Percentiles rank a stretch among this genome's conserved stretches.
phyloP scores from a whole-genome alignment of 2,113 vertebrate species.

The Mustela nigripes region DNA sequence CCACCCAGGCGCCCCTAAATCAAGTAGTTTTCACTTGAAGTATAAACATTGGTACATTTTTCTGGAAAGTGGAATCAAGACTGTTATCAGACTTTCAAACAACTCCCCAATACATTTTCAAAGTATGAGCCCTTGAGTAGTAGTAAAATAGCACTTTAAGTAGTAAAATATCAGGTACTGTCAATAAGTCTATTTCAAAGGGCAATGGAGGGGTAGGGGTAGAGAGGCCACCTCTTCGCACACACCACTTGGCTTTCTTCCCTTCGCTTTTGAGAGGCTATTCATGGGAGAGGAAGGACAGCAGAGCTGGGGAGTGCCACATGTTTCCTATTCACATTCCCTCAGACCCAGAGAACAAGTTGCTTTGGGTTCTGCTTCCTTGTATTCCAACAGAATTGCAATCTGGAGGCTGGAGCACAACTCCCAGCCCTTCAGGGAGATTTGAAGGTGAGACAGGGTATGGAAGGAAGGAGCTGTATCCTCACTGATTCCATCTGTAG shows the following conservation, averaged over 20 bases:
- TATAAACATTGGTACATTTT: not conserved
- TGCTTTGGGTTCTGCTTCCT: not conserved
- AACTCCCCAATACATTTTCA: not conserved
- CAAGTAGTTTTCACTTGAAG: not conserved
- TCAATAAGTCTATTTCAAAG: not conserved
- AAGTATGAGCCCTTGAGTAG: too few species aligned
- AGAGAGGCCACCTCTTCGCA: not conserved
- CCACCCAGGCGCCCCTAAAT: not conserved
- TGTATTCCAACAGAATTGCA: not conserved
- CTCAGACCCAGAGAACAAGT: not conserved
- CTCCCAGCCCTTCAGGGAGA: not conserved
- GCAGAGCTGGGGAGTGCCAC: not conserved
- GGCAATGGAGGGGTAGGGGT: rapidly evolving
- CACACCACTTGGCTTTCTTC: not conserved
- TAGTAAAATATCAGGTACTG: not conserved
- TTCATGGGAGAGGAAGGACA: not conserved
- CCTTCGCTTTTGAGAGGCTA: too few species aligned
- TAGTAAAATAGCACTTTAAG: not conserved
- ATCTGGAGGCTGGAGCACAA: not conserved
- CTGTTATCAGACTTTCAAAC: not conserved
- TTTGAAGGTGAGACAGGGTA: not conserved
- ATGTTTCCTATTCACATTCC: too few species aligned
- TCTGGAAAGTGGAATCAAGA: not conserved
- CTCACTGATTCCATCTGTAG: not conserved
- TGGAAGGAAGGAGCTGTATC: not conserved